phyloP scores from a whole-genome alignment of 1,140 invertebrate genomes.

The Trichonephila clavata region DNA sequence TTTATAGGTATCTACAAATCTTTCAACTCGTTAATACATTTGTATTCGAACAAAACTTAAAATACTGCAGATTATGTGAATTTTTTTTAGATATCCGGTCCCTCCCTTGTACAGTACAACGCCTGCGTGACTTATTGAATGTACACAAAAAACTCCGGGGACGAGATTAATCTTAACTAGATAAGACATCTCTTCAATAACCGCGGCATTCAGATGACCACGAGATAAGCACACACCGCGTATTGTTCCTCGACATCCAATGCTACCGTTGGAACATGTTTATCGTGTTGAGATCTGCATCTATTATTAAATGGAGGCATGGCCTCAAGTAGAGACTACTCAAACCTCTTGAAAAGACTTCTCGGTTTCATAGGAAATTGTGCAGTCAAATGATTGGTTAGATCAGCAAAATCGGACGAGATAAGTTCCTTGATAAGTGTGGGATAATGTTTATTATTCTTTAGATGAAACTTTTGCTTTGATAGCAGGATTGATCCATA shows the following conservation, averaged over 20 bases:
- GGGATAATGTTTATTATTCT: too few species aligned
- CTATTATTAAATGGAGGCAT: constrained; percentile 51
- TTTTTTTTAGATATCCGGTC: neutral
- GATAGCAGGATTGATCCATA: too few species aligned
- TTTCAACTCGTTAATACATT: neutral
- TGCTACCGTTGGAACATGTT: constrained; percentile 31
- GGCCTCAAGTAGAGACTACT: neutral
- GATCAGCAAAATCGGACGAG: constrained; percentile 9
- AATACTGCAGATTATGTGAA: neutral
- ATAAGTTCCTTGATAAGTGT: neutral
- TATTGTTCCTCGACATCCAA: constrained; percentile 9
- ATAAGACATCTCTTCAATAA: neutral
- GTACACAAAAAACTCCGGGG: neutral
- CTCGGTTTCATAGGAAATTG: neutral
- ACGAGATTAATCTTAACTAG: neutral
- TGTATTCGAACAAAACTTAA: neutral
- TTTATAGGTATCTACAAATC: too few species aligned
- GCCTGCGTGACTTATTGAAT: constrained; percentile 55
- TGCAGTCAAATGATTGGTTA: neutral
- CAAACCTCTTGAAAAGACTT: neutral
- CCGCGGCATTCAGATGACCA: neutral
- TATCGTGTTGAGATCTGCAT: constrained; percentile 23
- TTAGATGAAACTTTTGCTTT: too few species aligned
- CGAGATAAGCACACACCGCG: constrained; percentile 35
- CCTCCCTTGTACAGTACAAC: neutral